A percentile compares a stretch with the other conserved stretches of the same genome.
Conservation (phyloP, 2,888 invertebrate genomes). For the Hermaeophaga mercurialis region DNA sequence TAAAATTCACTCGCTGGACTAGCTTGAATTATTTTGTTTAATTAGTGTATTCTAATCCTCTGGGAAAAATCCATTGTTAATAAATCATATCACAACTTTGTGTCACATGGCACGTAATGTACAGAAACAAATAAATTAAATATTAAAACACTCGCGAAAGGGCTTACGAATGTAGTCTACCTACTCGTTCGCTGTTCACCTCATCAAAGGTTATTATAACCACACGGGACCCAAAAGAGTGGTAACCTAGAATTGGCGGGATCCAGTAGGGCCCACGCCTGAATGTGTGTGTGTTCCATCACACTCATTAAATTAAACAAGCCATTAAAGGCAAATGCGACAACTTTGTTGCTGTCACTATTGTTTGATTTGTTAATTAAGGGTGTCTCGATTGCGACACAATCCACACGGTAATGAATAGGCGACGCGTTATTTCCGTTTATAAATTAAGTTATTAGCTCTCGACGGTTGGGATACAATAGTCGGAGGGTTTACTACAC, state of each 20-base stretch:
- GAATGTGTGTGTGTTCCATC: constrained; percentile 12
- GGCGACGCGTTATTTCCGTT: constrained; percentile 25
- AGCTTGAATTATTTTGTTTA: too few relatives aligned
- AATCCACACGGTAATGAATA: constrained; percentile 27
- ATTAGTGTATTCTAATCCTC: too few relatives aligned
- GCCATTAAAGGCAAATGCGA: constrained; percentile 34
- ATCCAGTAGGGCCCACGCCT: not conserved
- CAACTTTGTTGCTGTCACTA: constrained; percentile 31
- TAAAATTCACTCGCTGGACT: too few relatives aligned
- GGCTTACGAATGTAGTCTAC: not conserved
- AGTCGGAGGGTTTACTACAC: too few relatives aligned
- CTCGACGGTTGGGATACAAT: not conserved
- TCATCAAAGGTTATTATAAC: constrained; percentile 9
- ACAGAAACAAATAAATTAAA: constrained; percentile 3
- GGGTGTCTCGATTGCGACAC: constrained; percentile 25
- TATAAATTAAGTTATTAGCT: constrained; percentile 28
- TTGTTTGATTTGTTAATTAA: constrained; percentile 35
- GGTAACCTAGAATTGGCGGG: not conserved
- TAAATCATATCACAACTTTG: too few relatives aligned
- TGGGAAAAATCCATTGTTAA: too few relatives aligned
- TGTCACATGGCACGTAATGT: not conserved
- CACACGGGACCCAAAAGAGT: constrained; percentile 5
- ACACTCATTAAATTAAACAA: constrained; percentile 33
- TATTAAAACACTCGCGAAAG: constrained; percentile 7
- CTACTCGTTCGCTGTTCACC: not conserved